phyloP scores from a whole-genome alignment of 2,888 invertebrate species.

The Gisinianus flammeolus region DNA sequence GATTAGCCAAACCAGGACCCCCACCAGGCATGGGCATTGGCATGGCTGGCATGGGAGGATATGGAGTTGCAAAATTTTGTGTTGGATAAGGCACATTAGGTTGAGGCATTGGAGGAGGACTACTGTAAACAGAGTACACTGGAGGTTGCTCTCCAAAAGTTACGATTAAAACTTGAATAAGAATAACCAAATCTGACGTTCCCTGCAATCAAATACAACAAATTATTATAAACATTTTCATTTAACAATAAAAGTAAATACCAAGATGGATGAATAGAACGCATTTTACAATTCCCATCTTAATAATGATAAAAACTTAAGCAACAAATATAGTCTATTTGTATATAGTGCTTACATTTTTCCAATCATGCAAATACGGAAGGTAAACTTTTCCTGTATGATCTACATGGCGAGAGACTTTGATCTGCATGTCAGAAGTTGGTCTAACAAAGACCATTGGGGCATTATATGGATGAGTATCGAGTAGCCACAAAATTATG shows the following conservation, averaged over 20 bases:
- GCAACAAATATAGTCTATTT: background rate
- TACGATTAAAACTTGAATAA: conserved; percentile 88
- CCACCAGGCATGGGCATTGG: conserved; percentile 53
- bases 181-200: conserved; percentile 80
- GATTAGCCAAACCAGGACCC: conserved; percentile 15
- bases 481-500: conserved; percentile 93
- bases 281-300: too few species aligned
- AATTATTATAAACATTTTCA: conserved; percentile 36
- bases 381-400: conserved; percentile 94
- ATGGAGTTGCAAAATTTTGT: conserved; percentile 40
- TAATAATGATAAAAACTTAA: background rate
- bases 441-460: conserved; percentile 80
- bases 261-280: too few species aligned
- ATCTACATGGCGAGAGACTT: conserved; percentile 92
- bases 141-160: conserved; percentile 96
- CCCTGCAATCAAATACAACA: conserved; percentile 42
- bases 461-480: conserved; percentile 95
- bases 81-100: conserved; percentile 49
- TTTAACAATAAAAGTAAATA: background rate
- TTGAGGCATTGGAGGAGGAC: conserved; percentile 49
- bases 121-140: conserved; percentile 72
- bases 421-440: conserved; percentile 93
- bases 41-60: conserved; percentile 50
- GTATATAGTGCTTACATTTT: conserved; percentile 66
- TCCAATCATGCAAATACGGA: conserved; percentile 96